Evolutionary conservation across 2,888 invertebrate species (phyloP).

Genomic region (Opisthograptis luteolata): DNA sequence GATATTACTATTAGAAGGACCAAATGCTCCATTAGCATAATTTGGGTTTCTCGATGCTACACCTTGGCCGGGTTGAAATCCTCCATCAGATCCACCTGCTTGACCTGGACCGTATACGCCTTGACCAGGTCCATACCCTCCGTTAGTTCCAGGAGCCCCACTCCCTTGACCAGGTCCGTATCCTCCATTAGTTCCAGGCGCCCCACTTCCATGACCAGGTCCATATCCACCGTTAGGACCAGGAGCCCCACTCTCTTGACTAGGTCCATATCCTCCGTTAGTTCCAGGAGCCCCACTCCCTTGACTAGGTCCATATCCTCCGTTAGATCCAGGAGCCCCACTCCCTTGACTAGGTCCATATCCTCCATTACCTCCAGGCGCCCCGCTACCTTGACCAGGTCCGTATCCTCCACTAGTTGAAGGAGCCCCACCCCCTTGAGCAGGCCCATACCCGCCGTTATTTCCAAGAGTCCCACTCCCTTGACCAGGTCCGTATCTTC

Average conservation of each 20-base stretch:
- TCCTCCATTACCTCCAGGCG: slow-evolving; percentile 26
- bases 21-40: slow-evolving; percentile 8
- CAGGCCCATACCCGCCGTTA: slow-evolving; percentile 9
- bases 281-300: slow-evolving; percentile 18
- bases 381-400: slow-evolving; percentile 8
- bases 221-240: slow-evolving; percentile 22
- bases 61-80: slow-evolving; percentile 14
- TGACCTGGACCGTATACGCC: slow-evolving; percentile 9
- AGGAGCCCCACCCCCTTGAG: background rate
- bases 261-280: slow-evolving; percentile 12
- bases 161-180: slow-evolving; percentile 29
- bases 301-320: slow-evolving; percentile 24
- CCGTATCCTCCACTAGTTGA: slow-evolving; percentile 1
- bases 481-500: slow-evolving; percentile 34
- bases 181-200: slow-evolving; percentile 17
- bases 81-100: background rate
- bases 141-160: slow-evolving; percentile 7
- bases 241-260: slow-evolving; percentile 6
- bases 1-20: no score
- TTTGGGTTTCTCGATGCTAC: slow-evolving; percentile 2
- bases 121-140: slow-evolving; percentile 5
- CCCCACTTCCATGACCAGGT: slow-evolving; percentile 23
- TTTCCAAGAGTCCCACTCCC: slow-evolving; percentile 1
- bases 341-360: slow-evolving; percentile 19
- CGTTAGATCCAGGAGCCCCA: slow-evolving; percentile 13